A percentile compares a stretch with the other conserved stretches of the same genome.
phyloP scores from a whole-genome alignment of 2,797 vertebrate genomes.

The Oreochromis mossambicus region DNA sequence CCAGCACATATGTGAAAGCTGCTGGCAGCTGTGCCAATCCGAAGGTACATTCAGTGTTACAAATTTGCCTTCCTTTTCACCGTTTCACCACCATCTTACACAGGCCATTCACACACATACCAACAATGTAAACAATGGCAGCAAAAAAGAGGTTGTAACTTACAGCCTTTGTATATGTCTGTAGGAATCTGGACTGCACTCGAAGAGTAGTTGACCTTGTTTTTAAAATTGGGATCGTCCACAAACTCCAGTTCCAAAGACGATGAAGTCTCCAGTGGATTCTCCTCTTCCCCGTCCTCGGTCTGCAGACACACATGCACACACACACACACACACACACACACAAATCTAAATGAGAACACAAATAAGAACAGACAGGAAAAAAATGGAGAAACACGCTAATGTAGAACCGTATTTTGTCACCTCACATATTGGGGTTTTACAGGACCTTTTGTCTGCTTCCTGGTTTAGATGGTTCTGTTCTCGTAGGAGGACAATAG shows the following conservation, averaged over 20 bases:
- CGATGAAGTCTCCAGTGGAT: slow-evolving; percentile 78
- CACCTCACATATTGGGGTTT: slow-evolving; percentile 1
- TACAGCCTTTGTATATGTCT: slow-evolving; percentile 99
- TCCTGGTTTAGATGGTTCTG: slow-evolving; percentile 16
- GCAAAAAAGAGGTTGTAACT: slow-evolving; percentile 54
- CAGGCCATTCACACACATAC: background rate
- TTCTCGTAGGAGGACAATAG: slow-evolving; percentile 40
- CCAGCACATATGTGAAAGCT: background rate
- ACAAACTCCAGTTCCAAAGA: slow-evolving; percentile 91
- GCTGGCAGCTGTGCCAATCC: background rate
- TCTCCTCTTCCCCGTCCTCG: slow-evolving; percentile 87
- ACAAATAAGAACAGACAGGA: slow-evolving; percentile 2
- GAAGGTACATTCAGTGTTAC: background rate
- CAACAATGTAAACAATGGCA: background rate
- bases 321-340: background rate
- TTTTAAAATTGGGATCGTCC: slow-evolving; percentile 92
- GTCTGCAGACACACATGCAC: slow-evolving; percentile 64
- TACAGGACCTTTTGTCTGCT: slow-evolving; percentile 2
- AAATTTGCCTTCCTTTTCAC: background rate
- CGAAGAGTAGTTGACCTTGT: slow-evolving; percentile 97
- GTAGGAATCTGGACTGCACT: slow-evolving; percentile 98
- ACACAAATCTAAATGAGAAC: slow-evolving; percentile 20
- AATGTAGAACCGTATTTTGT: slow-evolving; percentile 1
- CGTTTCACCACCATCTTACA: background rate
- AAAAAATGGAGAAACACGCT: background rate